A percentile compares a stretch with the other conserved stretches of the same genome.
Evolutionary conservation across 2,113 vertebrate species (phyloP).

Genomic region (Seriola quinqueradiata): DNA sequence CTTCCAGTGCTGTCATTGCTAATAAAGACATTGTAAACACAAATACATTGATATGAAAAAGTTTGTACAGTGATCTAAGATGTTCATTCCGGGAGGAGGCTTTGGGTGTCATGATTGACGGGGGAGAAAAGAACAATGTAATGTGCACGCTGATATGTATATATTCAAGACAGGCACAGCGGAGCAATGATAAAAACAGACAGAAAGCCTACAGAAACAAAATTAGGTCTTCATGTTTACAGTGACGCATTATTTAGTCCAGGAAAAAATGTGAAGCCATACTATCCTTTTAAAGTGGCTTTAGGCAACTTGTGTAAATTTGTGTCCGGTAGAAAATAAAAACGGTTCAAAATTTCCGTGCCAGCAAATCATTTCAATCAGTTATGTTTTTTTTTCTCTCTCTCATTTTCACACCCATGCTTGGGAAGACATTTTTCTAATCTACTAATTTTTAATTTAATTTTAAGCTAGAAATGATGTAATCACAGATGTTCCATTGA

Average conservation of each 20-base stretch:
- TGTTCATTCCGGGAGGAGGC: slow-evolving; percentile 29
- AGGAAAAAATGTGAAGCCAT: background rate
- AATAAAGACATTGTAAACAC: slow-evolving; percentile 12
- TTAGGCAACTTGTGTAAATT: background rate
- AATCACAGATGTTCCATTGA: background rate
- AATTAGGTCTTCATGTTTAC: slow-evolving; percentile 28
- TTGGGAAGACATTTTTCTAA: background rate
- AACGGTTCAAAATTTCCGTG: background rate
- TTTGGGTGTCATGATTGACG: slow-evolving; percentile 37
- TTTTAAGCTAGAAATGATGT: background rate
- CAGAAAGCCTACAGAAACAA: slow-evolving; percentile 33
- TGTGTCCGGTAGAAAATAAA: background rate
- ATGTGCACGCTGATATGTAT: slow-evolving; percentile 7
- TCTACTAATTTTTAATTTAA: background rate
- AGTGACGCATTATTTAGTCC: slow-evolving; percentile 39
- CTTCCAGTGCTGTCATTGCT: background rate
- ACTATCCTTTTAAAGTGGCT: background rate
- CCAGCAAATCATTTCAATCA: no score
- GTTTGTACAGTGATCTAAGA: background rate
- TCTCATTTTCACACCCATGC: background rate
- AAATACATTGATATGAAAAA: slow-evolving; percentile 13
- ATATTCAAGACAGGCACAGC: slow-evolving; percentile 20
- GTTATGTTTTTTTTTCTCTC: no score
- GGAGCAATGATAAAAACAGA: slow-evolving; percentile 17
- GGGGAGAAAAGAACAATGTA: slow-evolving; percentile 19